phyloP scores from a whole-genome alignment of 2,797 vertebrate genomes.

The Labroides dimidiatus region DNA sequence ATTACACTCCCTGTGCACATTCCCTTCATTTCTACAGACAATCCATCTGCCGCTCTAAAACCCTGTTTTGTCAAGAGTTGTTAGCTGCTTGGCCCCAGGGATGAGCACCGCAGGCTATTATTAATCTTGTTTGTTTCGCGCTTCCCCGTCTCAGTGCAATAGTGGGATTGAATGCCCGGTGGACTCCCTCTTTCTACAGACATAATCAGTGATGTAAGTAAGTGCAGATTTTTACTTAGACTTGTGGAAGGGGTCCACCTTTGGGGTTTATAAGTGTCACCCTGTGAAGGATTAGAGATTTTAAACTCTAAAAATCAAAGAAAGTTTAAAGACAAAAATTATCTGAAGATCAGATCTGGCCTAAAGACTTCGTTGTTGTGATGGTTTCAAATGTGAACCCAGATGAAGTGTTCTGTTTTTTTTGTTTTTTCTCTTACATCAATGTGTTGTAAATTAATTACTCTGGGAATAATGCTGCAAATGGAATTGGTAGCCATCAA shows the following conservation, averaged over 20 bases:
- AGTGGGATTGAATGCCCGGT: conserved; percentile 70
- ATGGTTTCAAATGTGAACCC: not conserved
- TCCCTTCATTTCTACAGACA: conserved; percentile 80
- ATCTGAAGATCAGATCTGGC: conserved; percentile 6
- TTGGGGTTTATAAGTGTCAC: conserved; percentile 70
- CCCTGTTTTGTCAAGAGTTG: conserved; percentile 85
- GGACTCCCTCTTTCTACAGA: conserved; percentile 76
- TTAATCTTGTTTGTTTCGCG: conserved; percentile 85
- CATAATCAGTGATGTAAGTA: conserved; percentile 86
- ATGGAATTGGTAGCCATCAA: conserved; percentile 68
- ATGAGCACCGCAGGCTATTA: conserved; percentile 80
- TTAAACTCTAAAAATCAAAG: conserved; percentile 32
- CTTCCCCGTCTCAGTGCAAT: conserved; percentile 74
- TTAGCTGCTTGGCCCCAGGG: conserved; percentile 80
- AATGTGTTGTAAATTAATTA: conserved; percentile 29
- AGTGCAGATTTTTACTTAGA: conserved; percentile 84
- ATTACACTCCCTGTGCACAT: conserved; percentile 78
- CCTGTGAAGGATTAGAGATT: conserved; percentile 72
- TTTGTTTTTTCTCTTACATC: conserved; percentile 12
- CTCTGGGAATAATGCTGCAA: conserved; percentile 46
- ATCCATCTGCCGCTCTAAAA: conserved; percentile 82
- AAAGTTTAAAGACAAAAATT: conserved; percentile 11
- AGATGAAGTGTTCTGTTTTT: conserved; percentile 22
- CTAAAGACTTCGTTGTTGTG: conserved; percentile 3
- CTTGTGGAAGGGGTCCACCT: conserved; percentile 72